A percentile compares a stretch with the other conserved stretches of the same genome.
Conservation (phyloP, 2,113 vertebrate species). For the Albula glossodonta region DNA sequence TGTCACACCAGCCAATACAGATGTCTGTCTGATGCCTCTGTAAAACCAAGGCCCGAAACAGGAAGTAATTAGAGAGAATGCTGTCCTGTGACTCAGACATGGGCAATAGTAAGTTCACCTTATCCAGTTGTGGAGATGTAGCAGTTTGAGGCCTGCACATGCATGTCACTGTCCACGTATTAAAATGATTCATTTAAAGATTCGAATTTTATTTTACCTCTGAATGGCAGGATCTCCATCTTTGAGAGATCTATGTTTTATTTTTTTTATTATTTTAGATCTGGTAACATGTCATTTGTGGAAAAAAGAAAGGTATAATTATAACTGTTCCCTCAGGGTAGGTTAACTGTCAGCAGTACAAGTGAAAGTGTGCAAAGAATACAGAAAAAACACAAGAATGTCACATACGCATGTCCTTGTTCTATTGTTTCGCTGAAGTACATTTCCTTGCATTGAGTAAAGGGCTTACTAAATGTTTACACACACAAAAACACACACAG, state of each 20-base stretch:
- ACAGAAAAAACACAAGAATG: slow-evolving; percentile 32
- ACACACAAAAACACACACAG: slow-evolving; percentile 50
- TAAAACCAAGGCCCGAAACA: background rate
- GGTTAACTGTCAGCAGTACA: background rate
- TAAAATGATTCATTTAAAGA: background rate
- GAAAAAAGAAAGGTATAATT: background rate
- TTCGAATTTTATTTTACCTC: background rate
- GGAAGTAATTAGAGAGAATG: background rate
- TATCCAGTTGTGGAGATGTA: background rate
- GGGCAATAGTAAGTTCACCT: background rate
- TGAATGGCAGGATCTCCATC: background rate
- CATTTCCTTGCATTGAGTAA: slow-evolving; percentile 63
- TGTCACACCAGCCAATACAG: background rate
- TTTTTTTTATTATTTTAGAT: background rate
- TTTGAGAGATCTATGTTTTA: background rate
- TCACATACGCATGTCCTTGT: slow-evolving; percentile 51
- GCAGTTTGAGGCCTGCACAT: background rate
- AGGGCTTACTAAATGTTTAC: slow-evolving; percentile 67
- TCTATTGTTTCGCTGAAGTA: slow-evolving; percentile 42
- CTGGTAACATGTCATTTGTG: background rate
- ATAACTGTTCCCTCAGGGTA: background rate
- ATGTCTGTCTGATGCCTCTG: background rate
- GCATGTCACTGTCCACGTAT: background rate
- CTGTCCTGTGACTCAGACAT: background rate
- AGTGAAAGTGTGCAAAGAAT: background rate